Base-by-base conservation (phyloP, 1,140 invertebrate species). In the Tyrophagus putrescentiae region DNA sequence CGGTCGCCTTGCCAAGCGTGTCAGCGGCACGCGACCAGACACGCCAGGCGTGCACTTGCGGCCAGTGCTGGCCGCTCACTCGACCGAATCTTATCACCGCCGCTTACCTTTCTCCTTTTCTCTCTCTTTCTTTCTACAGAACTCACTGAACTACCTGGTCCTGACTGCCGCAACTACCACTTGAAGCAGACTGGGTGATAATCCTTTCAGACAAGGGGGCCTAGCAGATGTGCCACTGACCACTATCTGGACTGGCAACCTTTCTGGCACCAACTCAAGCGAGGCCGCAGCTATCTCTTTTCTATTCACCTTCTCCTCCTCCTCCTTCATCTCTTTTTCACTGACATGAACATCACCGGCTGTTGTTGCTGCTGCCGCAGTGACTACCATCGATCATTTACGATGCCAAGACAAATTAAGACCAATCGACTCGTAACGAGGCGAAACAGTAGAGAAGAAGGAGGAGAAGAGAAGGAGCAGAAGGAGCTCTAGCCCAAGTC, bases 351-450 rank as follows among this genome's bases (percentile, higher is more conserved):
- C n/a, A n/a, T n/a, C n/a, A n/a, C n/a, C n/a, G n/a, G n/a, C n/a
- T n/a, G n/a, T n/a, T n/a, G n/a, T n/a, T n/a, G n/a, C n/a, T n/a
- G n/a, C n/a, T n/a, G n/a, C n/a, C n/a, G n/a, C n/a, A n/a, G n/a
- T n/a, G n/a, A n/a, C n/a, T n/a, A n/a, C n/a, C n/a, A n/a, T n/a
- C n/a, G n/a, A n/a, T n/a, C n/a, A n/a, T n/a, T n/a, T n/a, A n/a
- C 21, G 36, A 39, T 39, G 45, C 7, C 7, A 48, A 18, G 31
- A 21, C 6, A 39, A 48, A 48, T 48, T 48, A 48, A 48, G 45
- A 48, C 18, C 45, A 48, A 48, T 48, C 45, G 45, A 48, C 23
- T 48, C 45, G 45, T 48, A 48, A 48, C 45, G 45, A 48, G n/a
- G n/a, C n/a, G n/a, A n/a, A n/a, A n/a, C n/a, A n/a, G n/a, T n/a